phyloP scores from a whole-genome alignment of 2,113 vertebrate genomes.

The Delphinapterus leucas region DNA sequence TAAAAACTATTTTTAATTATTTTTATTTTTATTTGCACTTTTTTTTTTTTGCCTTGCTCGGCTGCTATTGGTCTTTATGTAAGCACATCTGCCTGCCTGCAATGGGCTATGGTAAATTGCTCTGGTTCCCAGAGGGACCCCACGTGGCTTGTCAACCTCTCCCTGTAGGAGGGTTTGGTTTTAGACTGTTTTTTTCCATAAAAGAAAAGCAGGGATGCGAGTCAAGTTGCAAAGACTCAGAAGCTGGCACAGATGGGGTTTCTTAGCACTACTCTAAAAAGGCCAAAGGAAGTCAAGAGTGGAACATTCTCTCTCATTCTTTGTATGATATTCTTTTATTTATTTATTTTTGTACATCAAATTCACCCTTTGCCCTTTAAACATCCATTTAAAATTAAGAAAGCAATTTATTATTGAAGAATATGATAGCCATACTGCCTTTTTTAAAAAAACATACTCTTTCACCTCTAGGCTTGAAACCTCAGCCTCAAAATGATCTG shows the following conservation, averaged over 20 bases:
- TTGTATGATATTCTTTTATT: neutral
- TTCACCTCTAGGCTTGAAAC: neutral
- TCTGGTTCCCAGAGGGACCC: neutral
- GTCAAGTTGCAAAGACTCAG: constrained; percentile 23
- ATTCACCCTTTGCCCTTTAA: neutral
- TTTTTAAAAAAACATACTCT: neutral
- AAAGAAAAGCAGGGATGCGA: constrained; percentile 18
- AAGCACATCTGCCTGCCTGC: constrained; percentile 43
- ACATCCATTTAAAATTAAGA: constrained; percentile 36
- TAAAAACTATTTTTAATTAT: neutral
- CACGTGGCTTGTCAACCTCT: constrained; percentile 13
- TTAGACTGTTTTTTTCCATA: constrained; percentile 48
- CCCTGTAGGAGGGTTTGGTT: neutral
- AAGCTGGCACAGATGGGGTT: neutral
- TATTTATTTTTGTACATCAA: neutral
- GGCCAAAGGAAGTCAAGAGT: neutral
- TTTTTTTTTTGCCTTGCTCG: neutral
- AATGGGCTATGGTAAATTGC: neutral
- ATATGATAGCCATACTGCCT: neutral
- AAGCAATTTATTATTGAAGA: neutral
- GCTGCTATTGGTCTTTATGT: constrained; percentile 32
- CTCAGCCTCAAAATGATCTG: neutral
- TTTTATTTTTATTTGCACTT: neutral
- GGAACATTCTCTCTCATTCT: neutral
- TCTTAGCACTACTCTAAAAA: constrained; percentile 30